These are phyloP conservation scores for Pocillopora verrucosa DNA, from an alignment of 64 coral and sea anemone species.

Conservation along the genomic window DNA sequence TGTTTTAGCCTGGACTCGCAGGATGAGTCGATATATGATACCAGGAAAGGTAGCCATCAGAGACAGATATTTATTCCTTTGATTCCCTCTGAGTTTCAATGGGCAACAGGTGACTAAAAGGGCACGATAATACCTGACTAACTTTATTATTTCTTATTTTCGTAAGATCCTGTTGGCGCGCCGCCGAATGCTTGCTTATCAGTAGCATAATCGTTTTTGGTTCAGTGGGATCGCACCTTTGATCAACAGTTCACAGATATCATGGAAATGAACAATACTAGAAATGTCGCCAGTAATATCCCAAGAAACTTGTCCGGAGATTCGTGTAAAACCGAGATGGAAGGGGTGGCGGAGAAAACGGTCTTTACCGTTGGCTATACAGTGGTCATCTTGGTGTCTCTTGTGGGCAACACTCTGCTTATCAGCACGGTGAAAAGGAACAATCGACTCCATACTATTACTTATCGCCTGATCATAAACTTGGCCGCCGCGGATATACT, in stretches of 20 bases:
- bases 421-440: conserved; percentile 52
- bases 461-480: conserved; percentile 77
- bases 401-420: conserved; percentile 59
- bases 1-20: no score
- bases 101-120: no score
- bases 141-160: no score
- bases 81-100: no score
- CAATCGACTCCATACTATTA: conserved; percentile 58
- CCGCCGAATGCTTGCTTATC: background rate
- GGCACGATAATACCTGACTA: no score
- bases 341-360: background rate
- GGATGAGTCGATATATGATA: no score
- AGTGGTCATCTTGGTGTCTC: conserved; percentile 51
- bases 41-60: no score
- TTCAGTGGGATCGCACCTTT: background rate
- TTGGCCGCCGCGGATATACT: conserved; percentile 75
- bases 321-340: conserved; percentile 1
- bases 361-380: conserved; percentile 15
- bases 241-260: background rate
- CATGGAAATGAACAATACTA: background rate
- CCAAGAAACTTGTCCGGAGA: background rate
- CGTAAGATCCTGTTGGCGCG: no score
- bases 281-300: background rate
- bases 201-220: background rate
- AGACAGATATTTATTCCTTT: no score